Evolutionary conservation across 2,113 vertebrate species (phyloP).

Genomic region (Tupaia chinensis): DNA sequence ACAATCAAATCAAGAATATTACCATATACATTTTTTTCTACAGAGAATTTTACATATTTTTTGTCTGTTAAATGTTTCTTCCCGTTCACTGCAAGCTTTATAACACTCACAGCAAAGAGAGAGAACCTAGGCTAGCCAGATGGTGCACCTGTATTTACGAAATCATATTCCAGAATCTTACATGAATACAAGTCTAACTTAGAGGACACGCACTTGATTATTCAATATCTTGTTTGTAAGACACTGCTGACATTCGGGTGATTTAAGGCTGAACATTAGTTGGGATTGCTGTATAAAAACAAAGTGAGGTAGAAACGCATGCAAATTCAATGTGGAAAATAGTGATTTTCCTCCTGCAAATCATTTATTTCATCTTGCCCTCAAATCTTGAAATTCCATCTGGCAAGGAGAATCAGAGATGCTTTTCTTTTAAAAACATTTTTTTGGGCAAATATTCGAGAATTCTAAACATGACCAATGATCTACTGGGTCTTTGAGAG

Average conservation of each 20-base stretch:
- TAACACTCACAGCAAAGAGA: neutral
- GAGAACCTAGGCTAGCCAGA: neutral
- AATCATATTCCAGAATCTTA: neutral
- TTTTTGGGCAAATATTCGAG: constrained; percentile 42
- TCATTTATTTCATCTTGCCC: neutral
- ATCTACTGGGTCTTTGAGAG: constrained; percentile 38
- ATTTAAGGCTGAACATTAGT: neutral
- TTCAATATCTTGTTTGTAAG: neutral
- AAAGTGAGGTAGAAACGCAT: neutral
- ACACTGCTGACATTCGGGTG: neutral
- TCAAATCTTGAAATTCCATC: neutral
- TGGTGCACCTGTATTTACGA: neutral
- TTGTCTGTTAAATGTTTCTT: no score
- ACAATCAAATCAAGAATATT: no score
- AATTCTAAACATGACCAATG: constrained; percentile 13
- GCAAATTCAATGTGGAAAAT: neutral
- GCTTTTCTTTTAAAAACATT: constrained; percentile 50
- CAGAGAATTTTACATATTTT: no score
- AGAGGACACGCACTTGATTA: neutral
- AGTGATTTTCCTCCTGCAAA: neutral
- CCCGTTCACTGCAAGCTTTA: neutral
- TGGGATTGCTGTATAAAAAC: neutral
- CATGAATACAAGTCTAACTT: neutral
- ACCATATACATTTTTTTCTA: no score
- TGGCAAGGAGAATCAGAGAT: neutral